These are phyloP conservation scores for Drosophila pegasa DNA, from an alignment of 2,888 invertebrate species.

Conservation along the genomic window DNA sequence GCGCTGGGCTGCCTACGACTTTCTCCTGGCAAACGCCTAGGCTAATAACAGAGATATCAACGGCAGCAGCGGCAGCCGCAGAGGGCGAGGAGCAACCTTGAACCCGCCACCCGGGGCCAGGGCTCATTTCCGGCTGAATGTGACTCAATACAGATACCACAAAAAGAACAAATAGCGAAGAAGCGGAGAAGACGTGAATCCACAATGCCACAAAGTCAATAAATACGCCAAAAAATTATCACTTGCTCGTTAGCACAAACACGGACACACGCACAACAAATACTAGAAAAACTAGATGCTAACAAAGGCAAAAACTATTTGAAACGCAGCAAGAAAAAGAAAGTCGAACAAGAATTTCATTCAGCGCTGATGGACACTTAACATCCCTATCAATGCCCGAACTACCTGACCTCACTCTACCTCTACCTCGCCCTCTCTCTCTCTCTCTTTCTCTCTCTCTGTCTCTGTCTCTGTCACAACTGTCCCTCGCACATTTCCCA, in stretches of 20 bases:
- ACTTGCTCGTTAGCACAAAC: conserved; percentile 71
- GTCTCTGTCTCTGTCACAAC: not conserved
- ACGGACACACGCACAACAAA: conserved; percentile 16
- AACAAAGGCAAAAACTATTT: conserved; percentile 51
- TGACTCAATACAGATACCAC: conserved; percentile 37
- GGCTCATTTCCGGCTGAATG: conserved; percentile 69
- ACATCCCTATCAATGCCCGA: conserved; percentile 41
- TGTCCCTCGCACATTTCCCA: conserved; percentile 61
- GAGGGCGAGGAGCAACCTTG: conserved; percentile 55
- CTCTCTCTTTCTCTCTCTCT: not conserved
- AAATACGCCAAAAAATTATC: conserved; percentile 77
- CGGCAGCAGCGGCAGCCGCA: conserved; percentile 18
- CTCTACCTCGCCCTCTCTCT: not conserved
- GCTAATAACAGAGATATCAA: conserved; percentile 75
- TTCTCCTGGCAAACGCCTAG: conserved; percentile 38
- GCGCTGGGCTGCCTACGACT: conserved; percentile 18
- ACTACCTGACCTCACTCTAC: conserved; percentile 29
- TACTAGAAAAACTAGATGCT: conserved; percentile 25
- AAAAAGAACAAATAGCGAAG: conserved; percentile 15
- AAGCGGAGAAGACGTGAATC: conserved; percentile 35
- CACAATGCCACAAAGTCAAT: conserved; percentile 76
- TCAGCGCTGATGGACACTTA: conserved; percentile 58
- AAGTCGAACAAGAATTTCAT: conserved; percentile 68
- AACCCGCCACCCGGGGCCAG: conserved; percentile 48
- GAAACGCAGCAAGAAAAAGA: conserved; percentile 45